A percentile compares a stretch with the other conserved stretches of the same genome.
phyloP scores from a whole-genome alignment of 1,140 invertebrate species.

The Aphis gossypii region DNA sequence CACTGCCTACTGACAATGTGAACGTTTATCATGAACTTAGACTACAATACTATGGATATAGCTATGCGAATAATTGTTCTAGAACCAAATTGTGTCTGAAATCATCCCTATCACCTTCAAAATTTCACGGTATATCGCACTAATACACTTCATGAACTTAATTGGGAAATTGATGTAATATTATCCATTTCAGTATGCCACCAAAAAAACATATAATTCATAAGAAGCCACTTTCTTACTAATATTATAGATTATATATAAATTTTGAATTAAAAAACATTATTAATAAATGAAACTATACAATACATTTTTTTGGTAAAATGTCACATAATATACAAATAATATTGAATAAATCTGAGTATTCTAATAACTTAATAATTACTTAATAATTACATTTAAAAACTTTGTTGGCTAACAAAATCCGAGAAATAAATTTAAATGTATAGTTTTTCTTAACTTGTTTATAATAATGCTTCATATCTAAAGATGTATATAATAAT shows the following conservation, averaged over 20 bases:
- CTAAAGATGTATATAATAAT: conserved; percentile 12
- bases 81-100: no score
- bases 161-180: no score
- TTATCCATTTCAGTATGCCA: not conserved
- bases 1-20: no score
- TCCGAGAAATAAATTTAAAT: not conserved
- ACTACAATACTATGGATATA: no score
- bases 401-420: not conserved
- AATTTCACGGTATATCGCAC: no score
- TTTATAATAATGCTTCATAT: not conserved
- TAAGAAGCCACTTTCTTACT: not conserved
- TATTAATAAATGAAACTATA: conserved; percentile 28
- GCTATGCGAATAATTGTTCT: no score
- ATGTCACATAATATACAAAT: conserved; percentile 1
- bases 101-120: no score
- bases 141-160: no score
- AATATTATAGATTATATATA: not conserved
- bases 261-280: not conserved
- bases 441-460: not conserved
- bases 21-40: no score
- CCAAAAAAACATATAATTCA: not conserved
- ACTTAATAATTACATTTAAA: not conserved
- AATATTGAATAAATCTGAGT: not conserved
- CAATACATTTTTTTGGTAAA: conserved; percentile 36
- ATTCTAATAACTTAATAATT: not conserved